Conservation (phyloP, 2,113 vertebrate genomes). For the Turnix velox region DNA sequence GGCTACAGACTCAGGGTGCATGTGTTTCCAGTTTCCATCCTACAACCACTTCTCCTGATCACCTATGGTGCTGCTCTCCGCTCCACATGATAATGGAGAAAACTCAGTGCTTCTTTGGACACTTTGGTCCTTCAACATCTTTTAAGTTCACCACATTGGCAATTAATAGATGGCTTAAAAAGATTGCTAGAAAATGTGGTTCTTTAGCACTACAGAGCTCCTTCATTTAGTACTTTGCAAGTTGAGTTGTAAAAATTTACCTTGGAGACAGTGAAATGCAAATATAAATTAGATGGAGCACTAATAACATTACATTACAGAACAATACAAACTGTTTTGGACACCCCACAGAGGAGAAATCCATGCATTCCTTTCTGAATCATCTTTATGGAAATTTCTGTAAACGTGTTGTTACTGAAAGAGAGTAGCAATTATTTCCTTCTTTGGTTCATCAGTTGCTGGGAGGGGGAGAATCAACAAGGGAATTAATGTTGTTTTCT, state of each 20-base stretch:
- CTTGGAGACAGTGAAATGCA: conserved; percentile 74
- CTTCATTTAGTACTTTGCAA: conserved; percentile 62
- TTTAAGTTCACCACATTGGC: neutral
- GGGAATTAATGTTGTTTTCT: conserved; percentile 66
- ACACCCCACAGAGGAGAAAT: conserved; percentile 73
- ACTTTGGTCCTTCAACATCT: conserved; percentile 8
- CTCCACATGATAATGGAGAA: neutral
- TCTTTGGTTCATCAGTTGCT: conserved; percentile 76
- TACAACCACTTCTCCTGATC: neutral
- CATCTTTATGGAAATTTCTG: conserved; percentile 79
- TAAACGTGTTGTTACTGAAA: conserved; percentile 76
- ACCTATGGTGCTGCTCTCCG: neutral
- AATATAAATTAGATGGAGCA: conserved; percentile 70
- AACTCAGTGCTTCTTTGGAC: neutral
- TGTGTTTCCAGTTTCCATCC: neutral
- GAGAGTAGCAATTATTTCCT: conserved; percentile 77
- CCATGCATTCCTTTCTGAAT: conserved; percentile 68
- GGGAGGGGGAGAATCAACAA: conserved; percentile 7
- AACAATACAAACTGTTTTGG: conserved; percentile 73
- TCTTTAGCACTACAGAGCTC: conserved; percentile 24
- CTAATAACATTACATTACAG: conserved; percentile 77
- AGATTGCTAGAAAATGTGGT: conserved; percentile 1
- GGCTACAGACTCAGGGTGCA: neutral
- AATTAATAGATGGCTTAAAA: conserved; percentile 5
- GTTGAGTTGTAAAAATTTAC: conserved; percentile 71